phyloP scores from a whole-genome alignment of 2,888 invertebrate species.

The Parapristionchus giblindavisi region DNA sequence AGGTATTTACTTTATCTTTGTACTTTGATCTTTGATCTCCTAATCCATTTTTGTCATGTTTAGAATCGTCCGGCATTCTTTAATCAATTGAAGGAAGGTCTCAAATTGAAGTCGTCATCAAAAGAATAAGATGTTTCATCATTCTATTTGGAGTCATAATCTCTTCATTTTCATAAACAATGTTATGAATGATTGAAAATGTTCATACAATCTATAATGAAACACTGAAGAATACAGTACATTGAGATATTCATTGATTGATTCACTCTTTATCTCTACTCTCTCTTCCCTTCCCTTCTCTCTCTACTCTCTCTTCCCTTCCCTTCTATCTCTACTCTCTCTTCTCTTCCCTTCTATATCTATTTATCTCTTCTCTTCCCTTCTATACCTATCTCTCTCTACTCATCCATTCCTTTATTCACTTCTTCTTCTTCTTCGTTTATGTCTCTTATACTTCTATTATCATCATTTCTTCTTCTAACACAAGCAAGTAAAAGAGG shows the following conservation, averaged over 20 bases:
- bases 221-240: too few species aligned
- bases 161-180: too few species aligned
- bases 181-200: too few species aligned
- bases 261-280: too few species aligned
- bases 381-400: not conserved
- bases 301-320: not conserved
- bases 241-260: too few species aligned
- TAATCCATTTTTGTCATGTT: not conserved
- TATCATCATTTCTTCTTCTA: not conserved
- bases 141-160: not conserved
- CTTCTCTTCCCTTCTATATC: not conserved
- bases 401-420: not conserved
- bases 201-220: too few species aligned
- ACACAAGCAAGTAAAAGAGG: not conserved
- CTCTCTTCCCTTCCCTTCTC: not conserved
- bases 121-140: not conserved
- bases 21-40: not conserved
- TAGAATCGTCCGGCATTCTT: conserved; percentile 18
- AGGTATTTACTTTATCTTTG: not conserved
- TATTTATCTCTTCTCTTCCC: not conserved
- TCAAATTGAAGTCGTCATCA: conserved; percentile 6
- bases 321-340: not conserved
- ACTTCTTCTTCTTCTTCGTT: not conserved
- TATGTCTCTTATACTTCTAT: not conserved
- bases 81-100: conserved; percentile 11